phyloP scores from a whole-genome alignment of 2,113 vertebrate genomes.

The Marmota flaviventris region DNA sequence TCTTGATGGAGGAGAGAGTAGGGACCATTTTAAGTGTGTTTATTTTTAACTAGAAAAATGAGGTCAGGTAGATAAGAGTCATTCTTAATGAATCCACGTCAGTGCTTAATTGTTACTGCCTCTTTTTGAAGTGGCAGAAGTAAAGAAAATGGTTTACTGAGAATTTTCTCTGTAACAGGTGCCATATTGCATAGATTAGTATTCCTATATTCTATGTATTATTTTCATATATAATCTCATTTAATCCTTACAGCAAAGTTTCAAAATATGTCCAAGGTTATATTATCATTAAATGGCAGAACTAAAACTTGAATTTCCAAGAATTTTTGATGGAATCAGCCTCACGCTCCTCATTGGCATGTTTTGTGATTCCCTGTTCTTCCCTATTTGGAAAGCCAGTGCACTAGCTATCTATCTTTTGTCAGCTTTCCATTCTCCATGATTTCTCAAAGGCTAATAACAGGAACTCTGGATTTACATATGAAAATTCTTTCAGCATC shows the following conservation, averaged over 20 bases:
- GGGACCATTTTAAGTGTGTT: too few relatives aligned
- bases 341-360: neutral
- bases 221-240: constrained; percentile 1
- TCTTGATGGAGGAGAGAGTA: too few relatives aligned
- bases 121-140: constrained; percentile 2
- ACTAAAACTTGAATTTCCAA: neutral
- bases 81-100: neutral
- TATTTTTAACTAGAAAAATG: neutral
- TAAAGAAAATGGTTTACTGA: neutral
- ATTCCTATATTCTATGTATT: neutral
- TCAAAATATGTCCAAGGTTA: neutral
- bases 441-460: neutral
- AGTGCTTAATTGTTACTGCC: neutral
- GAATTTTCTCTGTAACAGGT: neutral
- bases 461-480: neutral
- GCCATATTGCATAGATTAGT: neutral
- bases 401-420: neutral
- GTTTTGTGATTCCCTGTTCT: neutral
- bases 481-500: neutral
- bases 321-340: constrained; percentile 11
- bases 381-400: neutral
- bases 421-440: neutral
- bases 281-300: neutral
- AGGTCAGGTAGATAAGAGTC: neutral
- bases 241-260: neutral